Evolutionary conservation across 92 coral and sea anemone species (phyloP), one percentile per base, ranked within the genome.

Genomic region (Desmophyllum pertusum): DNA sequence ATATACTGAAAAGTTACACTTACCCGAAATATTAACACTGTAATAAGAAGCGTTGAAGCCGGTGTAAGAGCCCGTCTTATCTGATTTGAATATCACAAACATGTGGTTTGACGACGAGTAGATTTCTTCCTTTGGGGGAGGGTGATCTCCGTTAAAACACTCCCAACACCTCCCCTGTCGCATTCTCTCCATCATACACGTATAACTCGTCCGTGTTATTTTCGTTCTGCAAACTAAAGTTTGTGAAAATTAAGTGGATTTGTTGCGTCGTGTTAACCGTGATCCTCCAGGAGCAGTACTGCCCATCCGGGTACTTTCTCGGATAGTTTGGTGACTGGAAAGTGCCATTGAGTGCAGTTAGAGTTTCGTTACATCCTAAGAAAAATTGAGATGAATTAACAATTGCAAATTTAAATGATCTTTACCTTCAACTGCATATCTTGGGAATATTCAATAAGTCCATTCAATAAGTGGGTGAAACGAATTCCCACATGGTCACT

Each of bases 321-420:
- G 96, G 96, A 52, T 67, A 80, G 68, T 88, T 88, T 36, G 92
- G 92, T 21, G 96, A 93, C 68, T 90, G 90, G 76, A 90, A 78
- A 25, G 84, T 76, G 40, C 93, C 96, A 40, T 45, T 76, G 40
- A 19, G 66, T n/a, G 76, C 72, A 4, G 50, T 87, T 36, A 57
- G 78, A 5, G 93, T 93, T 39, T 39, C 10, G 50, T 69, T 69
- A 15, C 74, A 69, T 23, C 74, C 74, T 65, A 31, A 30, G 31
- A 65, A 35, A 65, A 0, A 65, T n/a, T 0, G 6, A 9, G 19
- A 62, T 25, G 1, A 51, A 2, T 51, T 17, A n/a, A 5, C 59
- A 18, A 51, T 45, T 43, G 53, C 53, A 48, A 48, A 3, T 59
- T 17, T 1, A 25, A 17, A 59, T 9, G 4, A 27, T n/a, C n/a